Conservation (phyloP, 2,113 vertebrate species). For the Strigops habroptila region DNA sequence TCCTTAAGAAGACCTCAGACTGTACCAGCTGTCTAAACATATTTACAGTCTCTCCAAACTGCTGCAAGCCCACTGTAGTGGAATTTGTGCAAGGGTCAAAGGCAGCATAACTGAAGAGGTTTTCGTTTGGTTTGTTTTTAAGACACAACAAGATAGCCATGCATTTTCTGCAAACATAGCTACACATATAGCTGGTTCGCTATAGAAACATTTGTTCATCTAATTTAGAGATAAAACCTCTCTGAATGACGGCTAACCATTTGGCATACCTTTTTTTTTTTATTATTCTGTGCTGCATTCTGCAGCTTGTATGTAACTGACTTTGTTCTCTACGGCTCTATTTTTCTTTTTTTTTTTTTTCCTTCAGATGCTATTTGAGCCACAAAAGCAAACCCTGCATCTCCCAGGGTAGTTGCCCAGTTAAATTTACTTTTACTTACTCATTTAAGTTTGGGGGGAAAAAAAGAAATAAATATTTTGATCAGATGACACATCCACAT, state of each 20-base stretch:
- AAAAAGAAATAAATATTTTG: neutral
- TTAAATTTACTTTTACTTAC: neutral
- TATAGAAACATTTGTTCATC: neutral
- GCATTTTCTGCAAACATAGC: neutral
- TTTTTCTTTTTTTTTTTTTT: neutral
- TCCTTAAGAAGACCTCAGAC: conserved; percentile 27
- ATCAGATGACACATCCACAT: neutral
- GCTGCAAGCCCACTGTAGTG: neutral
- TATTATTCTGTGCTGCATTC: neutral
- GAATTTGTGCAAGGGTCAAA: conserved; percentile 35
- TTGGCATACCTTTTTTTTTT: neutral
- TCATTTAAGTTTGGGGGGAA: neutral
- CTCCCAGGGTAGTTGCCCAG: neutral
- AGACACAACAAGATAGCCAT: neutral
- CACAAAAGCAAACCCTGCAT: neutral
- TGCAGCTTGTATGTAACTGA: neutral
- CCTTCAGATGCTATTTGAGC: neutral
- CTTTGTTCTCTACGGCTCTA: neutral
- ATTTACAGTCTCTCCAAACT: neutral
- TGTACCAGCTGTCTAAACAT: conserved; percentile 53
- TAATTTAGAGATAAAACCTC: neutral
- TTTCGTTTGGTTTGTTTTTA: neutral
- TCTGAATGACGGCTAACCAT: neutral
- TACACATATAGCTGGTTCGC: neutral
- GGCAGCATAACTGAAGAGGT: neutral